Conservation (phyloP, 92 coral and sea anemone genomes). For the Epizoanthus ramosus region DNA sequence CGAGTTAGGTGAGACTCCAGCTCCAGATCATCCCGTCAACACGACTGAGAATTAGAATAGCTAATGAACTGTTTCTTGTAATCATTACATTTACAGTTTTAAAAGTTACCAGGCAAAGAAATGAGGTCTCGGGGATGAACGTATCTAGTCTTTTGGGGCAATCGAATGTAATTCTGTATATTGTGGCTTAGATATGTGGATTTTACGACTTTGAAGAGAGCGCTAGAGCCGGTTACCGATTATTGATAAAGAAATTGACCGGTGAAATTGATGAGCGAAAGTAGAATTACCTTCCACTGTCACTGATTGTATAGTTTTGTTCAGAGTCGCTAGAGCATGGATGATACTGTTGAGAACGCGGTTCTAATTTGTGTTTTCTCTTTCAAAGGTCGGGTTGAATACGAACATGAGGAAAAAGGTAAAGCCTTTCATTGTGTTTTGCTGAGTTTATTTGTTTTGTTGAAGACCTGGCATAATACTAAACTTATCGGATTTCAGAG, state of each 20-base stretch:
- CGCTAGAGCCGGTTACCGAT: not conserved
- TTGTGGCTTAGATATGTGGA: not conserved
- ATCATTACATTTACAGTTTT: constrained; percentile 33
- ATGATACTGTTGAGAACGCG: not conserved
- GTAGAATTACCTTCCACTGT: not conserved
- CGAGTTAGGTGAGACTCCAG: constrained; percentile 26
- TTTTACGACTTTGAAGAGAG: not conserved
- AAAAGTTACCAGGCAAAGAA: constrained; percentile 18
- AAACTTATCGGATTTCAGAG: constrained; percentile 66
- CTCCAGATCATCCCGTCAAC: constrained; percentile 31
- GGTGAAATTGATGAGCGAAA: not conserved
- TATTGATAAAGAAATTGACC: no score
- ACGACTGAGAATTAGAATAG: constrained; percentile 21
- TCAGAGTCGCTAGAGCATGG: constrained; percentile 11
- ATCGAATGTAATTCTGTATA: not conserved
- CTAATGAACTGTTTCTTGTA: constrained; percentile 42
- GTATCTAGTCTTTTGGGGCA: not conserved
- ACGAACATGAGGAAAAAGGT: constrained; percentile 78
- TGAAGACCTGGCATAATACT: constrained; percentile 44
- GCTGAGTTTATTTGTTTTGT: constrained; percentile 65
- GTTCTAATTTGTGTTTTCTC: constrained; percentile 27
- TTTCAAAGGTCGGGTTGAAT: constrained; percentile 80
- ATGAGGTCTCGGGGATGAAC: not conserved
- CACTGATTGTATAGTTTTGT: constrained; percentile 3
- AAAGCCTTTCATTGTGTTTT: constrained; percentile 37